A percentile compares a stretch with the other conserved stretches of the same genome.
phyloP scores from a whole-genome alignment of 64 coral and sea anemone genomes.

The Montipora capricornis region DNA sequence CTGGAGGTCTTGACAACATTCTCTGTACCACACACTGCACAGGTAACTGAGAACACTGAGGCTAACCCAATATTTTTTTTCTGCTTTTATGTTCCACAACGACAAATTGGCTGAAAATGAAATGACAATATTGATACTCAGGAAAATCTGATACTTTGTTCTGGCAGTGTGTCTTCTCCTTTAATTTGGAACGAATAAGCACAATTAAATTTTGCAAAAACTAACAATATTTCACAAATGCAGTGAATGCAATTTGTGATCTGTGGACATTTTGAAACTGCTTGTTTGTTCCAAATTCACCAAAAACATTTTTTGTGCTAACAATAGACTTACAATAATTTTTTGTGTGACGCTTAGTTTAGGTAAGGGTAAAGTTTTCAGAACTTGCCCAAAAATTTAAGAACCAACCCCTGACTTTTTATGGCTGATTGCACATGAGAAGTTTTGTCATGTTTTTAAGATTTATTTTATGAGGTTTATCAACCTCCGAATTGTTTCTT shows the following conservation, averaged over 20 bases:
- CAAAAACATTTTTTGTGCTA: neutral
- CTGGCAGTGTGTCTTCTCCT: neutral
- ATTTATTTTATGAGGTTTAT: neutral
- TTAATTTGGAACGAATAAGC: neutral
- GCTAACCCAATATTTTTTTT: constrained; percentile 40
- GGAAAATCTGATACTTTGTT: neutral
- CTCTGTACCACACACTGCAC: no score
- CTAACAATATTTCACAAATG: no score
- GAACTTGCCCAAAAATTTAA: constrained; percentile 12
- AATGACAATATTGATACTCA: constrained; percentile 7
- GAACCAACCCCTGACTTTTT: neutral
- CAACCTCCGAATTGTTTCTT: no score
- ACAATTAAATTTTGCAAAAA: no score
- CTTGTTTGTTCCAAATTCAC: constrained; percentile 14
- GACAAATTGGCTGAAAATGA: constrained; percentile 10
- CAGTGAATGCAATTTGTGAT: no score
- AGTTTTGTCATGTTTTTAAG: neutral
- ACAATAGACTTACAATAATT: neutral
- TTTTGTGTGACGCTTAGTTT: neutral
- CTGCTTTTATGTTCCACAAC: constrained; percentile 24
- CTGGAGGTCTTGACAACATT: no score
- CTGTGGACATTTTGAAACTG: neutral
- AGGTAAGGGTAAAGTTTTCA: constrained; percentile 14
- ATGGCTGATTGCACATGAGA: constrained; percentile 2
- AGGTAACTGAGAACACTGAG: no score